Conservation (phyloP, 2,888 invertebrate species). For the Sturmia bella region DNA sequence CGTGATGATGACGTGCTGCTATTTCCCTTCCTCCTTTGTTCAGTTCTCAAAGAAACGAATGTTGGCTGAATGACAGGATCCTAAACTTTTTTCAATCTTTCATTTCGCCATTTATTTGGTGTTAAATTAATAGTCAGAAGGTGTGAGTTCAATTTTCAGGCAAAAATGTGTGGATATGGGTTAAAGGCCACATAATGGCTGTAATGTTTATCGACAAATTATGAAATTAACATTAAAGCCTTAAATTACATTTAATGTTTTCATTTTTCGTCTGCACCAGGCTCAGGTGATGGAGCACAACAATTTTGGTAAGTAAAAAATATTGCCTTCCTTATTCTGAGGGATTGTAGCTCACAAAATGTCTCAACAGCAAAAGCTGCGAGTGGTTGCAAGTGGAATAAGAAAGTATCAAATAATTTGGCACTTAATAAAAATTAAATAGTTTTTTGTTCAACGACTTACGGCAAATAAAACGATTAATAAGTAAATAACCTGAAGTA, state of each 20-base stretch:
- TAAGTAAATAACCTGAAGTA: constrained; percentile 4
- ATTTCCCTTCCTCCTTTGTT: constrained; percentile 23
- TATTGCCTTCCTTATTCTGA: neutral
- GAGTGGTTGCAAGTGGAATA: neutral
- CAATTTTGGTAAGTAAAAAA: constrained; percentile 13
- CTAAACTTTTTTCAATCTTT: constrained; percentile 5
- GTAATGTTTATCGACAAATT: constrained; percentile 56
- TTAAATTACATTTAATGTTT: constrained; percentile 61
- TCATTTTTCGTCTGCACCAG: neutral
- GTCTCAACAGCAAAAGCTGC: neutral
- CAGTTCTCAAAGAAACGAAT: neutral
- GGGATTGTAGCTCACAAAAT: neutral
- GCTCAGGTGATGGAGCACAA: constrained; percentile 31
- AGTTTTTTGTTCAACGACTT: constrained; percentile 43
- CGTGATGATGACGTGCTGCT: constrained; percentile 44
- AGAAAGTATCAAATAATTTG: constrained; percentile 15
- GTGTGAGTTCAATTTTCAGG: constrained; percentile 44
- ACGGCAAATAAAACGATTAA: constrained; percentile 3
- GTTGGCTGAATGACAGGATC: constrained; percentile 27
- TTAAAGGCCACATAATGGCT: constrained; percentile 35
- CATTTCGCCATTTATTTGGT: constrained; percentile 40
- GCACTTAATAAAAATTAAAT: constrained; percentile 56
- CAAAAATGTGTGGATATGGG: neutral
- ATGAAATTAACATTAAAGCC: constrained; percentile 66
- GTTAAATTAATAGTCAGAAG: constrained; percentile 46